Percentiles rank a stretch among this genome's conserved stretches.
These are phyloP conservation scores for Liopterus haemorrhoidalis DNA, from an alignment of 2,888 invertebrate genomes.

Conservation along the genomic window DNA sequence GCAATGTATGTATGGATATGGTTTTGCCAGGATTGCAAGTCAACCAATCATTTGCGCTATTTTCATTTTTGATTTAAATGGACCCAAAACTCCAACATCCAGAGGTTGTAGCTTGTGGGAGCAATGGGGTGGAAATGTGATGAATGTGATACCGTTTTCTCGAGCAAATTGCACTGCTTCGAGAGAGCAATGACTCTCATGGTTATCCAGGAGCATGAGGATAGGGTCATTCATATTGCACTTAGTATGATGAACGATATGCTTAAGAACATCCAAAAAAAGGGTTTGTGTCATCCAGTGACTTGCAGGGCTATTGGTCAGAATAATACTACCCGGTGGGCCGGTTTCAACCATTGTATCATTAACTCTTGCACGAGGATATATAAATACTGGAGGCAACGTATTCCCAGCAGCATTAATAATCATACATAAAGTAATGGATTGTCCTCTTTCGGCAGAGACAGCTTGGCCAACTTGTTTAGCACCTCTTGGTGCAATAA, in stretches of 20 bases:
- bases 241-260: conserved; percentile 19
- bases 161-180: conserved; percentile 36
- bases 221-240: conserved; percentile 27
- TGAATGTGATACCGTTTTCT: conserved; percentile 40
- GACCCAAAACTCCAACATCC: conserved; percentile 31
- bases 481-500: conserved; percentile 2
- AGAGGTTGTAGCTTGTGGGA: conserved; percentile 39
- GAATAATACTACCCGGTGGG: conserved; percentile 30
- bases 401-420: conserved; percentile 9
- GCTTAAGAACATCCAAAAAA: conserved; percentile 33
- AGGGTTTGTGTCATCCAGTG: conserved; percentile 36
- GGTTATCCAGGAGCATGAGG: conserved; percentile 37
- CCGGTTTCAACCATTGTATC: conserved; percentile 29
- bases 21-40: conserved; percentile 36
- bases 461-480: conserved; percentile 22
- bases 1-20: conserved; percentile 22
- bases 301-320: conserved; percentile 33
- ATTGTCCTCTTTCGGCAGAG: conserved; percentile 11
- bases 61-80: conserved; percentile 31
- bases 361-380: conserved; percentile 28
- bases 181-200: conserved; percentile 35
- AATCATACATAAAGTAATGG: conserved; percentile 7
- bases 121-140: conserved; percentile 41
- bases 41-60: conserved; percentile 35
- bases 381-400: conserved; percentile 29